A percentile compares a stretch with the other conserved stretches of the same genome.
phyloP scores from a whole-genome alignment of 2,888 invertebrate species.

The Lasioglossum calceatum region DNA sequence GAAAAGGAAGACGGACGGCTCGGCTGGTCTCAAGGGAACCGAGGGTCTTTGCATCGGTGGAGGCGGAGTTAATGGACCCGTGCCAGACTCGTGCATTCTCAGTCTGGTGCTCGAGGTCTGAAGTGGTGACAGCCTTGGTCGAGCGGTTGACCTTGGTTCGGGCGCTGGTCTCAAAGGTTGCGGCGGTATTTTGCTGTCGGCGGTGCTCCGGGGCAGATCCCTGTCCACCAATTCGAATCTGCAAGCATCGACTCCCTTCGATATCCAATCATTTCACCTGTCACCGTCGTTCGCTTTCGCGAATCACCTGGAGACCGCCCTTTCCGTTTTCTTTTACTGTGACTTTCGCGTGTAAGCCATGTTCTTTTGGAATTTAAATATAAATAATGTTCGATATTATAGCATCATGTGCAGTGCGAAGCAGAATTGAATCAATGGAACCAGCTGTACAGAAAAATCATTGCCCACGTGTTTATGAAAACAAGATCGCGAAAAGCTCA shows the following conservation, averaged over 20 bases:
- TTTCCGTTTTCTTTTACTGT: background rate
- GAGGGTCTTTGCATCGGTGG: constrained; percentile 68
- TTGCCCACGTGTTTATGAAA: background rate
- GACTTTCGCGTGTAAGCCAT: background rate
- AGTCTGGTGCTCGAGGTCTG: constrained; percentile 76
- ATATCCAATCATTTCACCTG: background rate
- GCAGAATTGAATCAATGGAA: background rate
- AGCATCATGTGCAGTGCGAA: background rate
- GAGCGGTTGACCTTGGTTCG: constrained; percentile 77
- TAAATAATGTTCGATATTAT: background rate
- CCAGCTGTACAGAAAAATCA: background rate
- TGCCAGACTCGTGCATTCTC: constrained; percentile 78
- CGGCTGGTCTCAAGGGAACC: constrained; percentile 53
- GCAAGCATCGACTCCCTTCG: constrained; percentile 17
- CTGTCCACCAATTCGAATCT: constrained; percentile 83
- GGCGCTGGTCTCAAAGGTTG: constrained; percentile 89
- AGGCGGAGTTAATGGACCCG: constrained; percentile 81
- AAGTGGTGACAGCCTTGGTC: constrained; percentile 81
- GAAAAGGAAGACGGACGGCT: constrained; percentile 73
- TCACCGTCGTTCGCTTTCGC: background rate
- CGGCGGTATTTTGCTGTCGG: constrained; percentile 86
- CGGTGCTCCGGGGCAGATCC: constrained; percentile 78
- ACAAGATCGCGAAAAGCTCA: background rate
- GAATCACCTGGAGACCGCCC: background rate
- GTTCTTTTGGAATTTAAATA: background rate